Evolutionary conservation across 2,113 vertebrate species (phyloP), one percentile per base, ranked within the genome.

Genomic region (Seriola dumerili): DNA sequence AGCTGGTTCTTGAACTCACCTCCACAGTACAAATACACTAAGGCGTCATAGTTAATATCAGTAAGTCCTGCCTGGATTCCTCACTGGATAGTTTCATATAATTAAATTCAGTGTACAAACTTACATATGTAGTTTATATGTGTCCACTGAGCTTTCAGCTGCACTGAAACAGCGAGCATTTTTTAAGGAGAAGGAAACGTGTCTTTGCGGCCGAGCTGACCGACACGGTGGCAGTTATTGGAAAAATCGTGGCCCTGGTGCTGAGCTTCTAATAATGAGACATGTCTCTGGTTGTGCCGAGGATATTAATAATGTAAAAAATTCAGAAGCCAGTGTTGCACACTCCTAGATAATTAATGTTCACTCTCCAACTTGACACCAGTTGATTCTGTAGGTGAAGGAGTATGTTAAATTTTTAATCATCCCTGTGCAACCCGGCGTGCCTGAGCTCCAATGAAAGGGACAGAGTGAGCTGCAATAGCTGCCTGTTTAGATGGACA

Each of bases 261-360:
- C 80, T 29, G 84, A 85, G 91, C 78, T 74, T 67, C 74, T 92
- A 88, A 93, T 93, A 89, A 94, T 85, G 63, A 91, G 86, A 87
- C 86, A 70, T 89, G 84, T 88, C 84, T 94, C 85, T 92, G 55
- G 82, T 91, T 84, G 76, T 91, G 84, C 89, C 76, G 77, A 83
- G 83, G 89, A 80, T 87, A 93, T 94, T 92, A 95, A 95, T 94
- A 92, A 94, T 94, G 88, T 90, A 93, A 81, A 81, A 92, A 81
- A 85, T 87, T 84, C 87, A 83, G 89, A 73, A 88, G 92, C 88
- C 88, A 44, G 85, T 86, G 91, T 94, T 91, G 91, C 89, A 90
- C 90, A 87, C 93, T 93, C 82, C 74, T 94, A 74, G 93, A 95
- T 95, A 95, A 94, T 94, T 95, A 93, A 95, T 95, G 92, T 89